Evolutionary conservation across 2,888 invertebrate genomes (phyloP), one percentile per base, ranked within the genome.

Genomic region (Cremastinae sp.): DNA sequence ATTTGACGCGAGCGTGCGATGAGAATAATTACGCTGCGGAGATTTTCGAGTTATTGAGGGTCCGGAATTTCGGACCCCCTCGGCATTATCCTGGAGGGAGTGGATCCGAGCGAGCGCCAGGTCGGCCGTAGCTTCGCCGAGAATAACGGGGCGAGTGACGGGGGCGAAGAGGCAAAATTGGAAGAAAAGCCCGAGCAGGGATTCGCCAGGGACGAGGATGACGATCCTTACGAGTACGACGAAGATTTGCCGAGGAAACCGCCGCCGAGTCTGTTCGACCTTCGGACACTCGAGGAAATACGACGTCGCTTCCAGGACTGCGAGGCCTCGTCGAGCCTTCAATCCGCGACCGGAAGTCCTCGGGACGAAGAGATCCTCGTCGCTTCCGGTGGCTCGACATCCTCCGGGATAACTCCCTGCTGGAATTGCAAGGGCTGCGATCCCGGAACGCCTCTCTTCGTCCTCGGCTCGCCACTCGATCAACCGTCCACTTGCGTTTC

Each of bases 151-250:
- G 72, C 69, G 64, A 75, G 49, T 36, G 69, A 51, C 47, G 71
- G 20, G 41, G 66, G 59, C 34, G 74, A 65, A 61, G 53, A 54
- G 20, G 36, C 12, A 16, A 49, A 3, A 34, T 20, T 9, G 12
- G 14, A 16, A 14, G n/a, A 28, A 34, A 18, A 76, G 69, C 54
- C 58, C 56, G 43, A 66, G 73, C 79, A 41, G 10, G 9, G 8
- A 10, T 41, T 43, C 10, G 78, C 78, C 80, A 79, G 61, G 83
- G 83, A 83, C 66, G 86, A 84, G 64, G 86, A 89, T 49, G 90
- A 90, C 78, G 91, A 91, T 82, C 90, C 90, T 7, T 91, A 91
- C 82, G 90, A 90, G 78, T 91, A 90, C 80, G 91, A 91, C 83
- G 91, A 91, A 47, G 90, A 90, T 74, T 88, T 90, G 72, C 86